Percentiles rank a stretch among this genome's conserved stretches.
These are phyloP conservation scores for Carcina quercana DNA, from an alignment of 2,888 invertebrate species.

Conservation along the genomic window DNA sequence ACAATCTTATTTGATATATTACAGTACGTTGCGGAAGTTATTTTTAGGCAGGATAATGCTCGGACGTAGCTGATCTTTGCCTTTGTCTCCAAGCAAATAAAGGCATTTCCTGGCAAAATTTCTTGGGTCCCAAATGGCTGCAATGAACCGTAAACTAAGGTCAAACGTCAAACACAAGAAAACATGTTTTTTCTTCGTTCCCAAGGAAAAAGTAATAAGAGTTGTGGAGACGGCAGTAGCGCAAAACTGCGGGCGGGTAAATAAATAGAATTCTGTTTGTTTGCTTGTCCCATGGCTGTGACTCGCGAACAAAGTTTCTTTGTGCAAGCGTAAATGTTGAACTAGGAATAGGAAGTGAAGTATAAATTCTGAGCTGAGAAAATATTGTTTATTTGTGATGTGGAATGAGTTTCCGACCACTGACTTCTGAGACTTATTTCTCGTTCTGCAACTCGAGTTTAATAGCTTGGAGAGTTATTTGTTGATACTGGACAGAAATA, in stretches of 20 bases:
- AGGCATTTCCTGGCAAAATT: no score
- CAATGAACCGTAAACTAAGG: no score
- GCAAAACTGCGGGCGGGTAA: slow-evolving; percentile 14
- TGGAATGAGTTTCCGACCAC: no score
- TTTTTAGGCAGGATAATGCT: no score
- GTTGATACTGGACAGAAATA: no score
- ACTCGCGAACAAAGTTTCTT: slow-evolving; percentile 12
- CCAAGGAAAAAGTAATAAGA: slow-evolving; percentile 21
- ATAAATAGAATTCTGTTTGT: slow-evolving; percentile 13
- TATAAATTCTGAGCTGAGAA: slow-evolving; percentile 7
- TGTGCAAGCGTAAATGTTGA: slow-evolving; percentile 1
- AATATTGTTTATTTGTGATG: slow-evolving; percentile 7
- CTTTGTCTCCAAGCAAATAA: no score
- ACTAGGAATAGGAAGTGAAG: slow-evolving; percentile 8
- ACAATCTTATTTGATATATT: no score
- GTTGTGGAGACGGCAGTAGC: slow-evolving; percentile 19
- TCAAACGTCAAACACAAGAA: slow-evolving; percentile 10
- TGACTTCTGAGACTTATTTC: no score
- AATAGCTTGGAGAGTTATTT: no score
- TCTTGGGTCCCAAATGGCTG: no score
- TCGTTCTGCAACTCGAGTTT: neutral
- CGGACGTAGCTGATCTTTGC: no score
- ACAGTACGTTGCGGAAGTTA: no score
- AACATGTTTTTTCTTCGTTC: slow-evolving; percentile 24
- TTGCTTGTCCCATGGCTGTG: slow-evolving; percentile 12